Evolutionary conservation across 2,888 invertebrate genomes (phyloP).

Genomic region (Megaustenia siamemsis): DNA sequence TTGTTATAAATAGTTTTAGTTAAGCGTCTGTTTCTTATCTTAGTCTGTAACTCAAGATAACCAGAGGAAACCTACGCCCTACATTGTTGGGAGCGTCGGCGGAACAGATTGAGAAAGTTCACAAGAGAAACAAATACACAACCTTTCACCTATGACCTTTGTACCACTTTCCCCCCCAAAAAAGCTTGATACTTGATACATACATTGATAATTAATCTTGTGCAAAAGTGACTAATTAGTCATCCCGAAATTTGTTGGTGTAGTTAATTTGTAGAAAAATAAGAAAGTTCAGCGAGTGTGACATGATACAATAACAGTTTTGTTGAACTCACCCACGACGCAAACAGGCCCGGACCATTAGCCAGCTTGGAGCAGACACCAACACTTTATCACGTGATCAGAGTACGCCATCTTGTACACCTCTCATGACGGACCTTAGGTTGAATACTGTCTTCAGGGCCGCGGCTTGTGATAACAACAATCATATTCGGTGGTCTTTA

Average conservation of each 20-base stretch:
- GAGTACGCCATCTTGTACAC: slow-evolving; percentile 57
- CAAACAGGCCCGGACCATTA: not conserved
- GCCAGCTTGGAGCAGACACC: not conserved
- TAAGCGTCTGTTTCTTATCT: not conserved
- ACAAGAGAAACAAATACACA: not conserved
- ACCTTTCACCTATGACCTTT: slow-evolving; percentile 31
- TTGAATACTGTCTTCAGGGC: slow-evolving; percentile 46
- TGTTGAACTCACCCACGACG: not conserved
- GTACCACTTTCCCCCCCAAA: too few relatives aligned
- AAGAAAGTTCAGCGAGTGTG: not conserved
- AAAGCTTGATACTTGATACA: too few relatives aligned
- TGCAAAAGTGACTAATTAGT: too few relatives aligned
- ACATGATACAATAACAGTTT: not conserved
- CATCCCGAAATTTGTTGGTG: too few relatives aligned
- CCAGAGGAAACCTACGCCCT: not conserved
- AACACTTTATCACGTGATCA: slow-evolving; percentile 54
- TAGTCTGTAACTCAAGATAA: not conserved
- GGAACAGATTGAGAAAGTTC: not conserved
- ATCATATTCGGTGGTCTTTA: slow-evolving; percentile 45
- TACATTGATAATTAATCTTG: too few relatives aligned
- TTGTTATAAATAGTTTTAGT: not conserved
- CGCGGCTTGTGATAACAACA: slow-evolving; percentile 32
- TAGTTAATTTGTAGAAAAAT: not conserved
- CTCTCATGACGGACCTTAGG: slow-evolving; percentile 39
- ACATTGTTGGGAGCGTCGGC: not conserved